Percentiles rank a stretch among this genome's conserved stretches.
phyloP scores from a whole-genome alignment of 2,113 vertebrate species.

The Recurvirostra avosetta region DNA sequence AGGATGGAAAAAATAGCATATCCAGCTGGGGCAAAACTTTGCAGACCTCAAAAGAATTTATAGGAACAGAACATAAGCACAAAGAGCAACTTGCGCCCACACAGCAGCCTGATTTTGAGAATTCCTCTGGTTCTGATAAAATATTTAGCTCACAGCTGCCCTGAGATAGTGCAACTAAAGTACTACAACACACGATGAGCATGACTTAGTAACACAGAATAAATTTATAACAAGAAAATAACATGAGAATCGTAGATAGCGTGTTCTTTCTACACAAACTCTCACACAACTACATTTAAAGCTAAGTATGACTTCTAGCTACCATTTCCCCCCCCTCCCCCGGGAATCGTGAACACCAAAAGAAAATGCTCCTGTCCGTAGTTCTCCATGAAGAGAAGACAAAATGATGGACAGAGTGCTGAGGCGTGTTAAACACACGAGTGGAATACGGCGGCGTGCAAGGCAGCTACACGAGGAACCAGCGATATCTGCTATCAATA shows the following conservation, averaged over 20 bases:
- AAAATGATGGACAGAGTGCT: neutral
- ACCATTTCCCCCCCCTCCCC: too few relatives aligned
- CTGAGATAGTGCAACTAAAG: neutral
- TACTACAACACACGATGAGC: neutral
- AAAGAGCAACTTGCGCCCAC: neutral
- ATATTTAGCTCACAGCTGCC: slow-evolving; percentile 13
- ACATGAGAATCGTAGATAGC: neutral
- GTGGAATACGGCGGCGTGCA: neutral
- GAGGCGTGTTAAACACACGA: neutral
- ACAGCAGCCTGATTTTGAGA: neutral
- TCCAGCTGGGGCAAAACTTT: slow-evolving; percentile 16
- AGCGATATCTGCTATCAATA: neutral
- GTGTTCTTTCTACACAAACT: neutral
- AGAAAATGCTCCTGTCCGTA: neutral
- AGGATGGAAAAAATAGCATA: slow-evolving; percentile 12
- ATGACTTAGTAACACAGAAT: neutral
- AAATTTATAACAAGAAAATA: neutral
- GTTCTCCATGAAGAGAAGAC: neutral
- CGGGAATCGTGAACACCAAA: neutral
- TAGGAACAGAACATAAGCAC: neutral
- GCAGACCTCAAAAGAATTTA: neutral
- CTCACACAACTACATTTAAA: neutral
- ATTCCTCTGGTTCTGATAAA: neutral
- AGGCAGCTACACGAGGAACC: neutral
- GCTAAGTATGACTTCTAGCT: neutral